A percentile compares a stretch with the other conserved stretches of the same genome.
These are phyloP conservation scores for Decapterus maruadsi DNA, from an alignment of 2,797 vertebrate species.

Conservation along the genomic window DNA sequence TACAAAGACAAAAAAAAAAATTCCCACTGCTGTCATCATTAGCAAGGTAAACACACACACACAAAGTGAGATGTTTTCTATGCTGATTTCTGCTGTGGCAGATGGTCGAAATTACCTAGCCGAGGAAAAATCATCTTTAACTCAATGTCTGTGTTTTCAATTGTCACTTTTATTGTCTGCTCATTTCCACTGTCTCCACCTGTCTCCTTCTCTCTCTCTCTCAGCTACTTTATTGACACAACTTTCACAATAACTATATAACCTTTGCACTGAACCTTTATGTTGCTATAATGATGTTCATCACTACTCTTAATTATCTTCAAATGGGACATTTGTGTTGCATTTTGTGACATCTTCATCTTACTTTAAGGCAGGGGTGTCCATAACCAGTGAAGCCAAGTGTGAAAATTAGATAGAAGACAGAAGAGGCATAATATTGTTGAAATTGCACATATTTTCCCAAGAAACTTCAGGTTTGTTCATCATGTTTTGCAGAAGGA, in stretches of 20 bases:
- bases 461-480: no score
- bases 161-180: neutral
- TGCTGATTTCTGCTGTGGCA: constrained; percentile 32
- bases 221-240: neutral
- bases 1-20: constrained; percentile 9
- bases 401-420: no score
- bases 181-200: neutral
- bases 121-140: constrained; percentile 35
- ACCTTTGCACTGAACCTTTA: neutral
- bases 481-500: no score
- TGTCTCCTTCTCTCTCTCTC: neutral
- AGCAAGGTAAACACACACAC: constrained; percentile 31
- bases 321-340: neutral
- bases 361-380: no score
- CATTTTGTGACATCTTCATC: no score
- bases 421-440: no score
- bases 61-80: constrained; percentile 15
- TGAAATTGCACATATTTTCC: no score
- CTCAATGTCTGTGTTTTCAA: constrained; percentile 18
- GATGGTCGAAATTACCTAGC: constrained; percentile 60
- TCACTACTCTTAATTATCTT: neutral
- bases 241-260: neutral
- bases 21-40: constrained; percentile 39
- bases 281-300: neutral
- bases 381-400: no score